Percentiles rank a stretch among this genome's conserved stretches.
Evolutionary conservation across 2,113 vertebrate species (phyloP).

Genomic region (Alectura lathami): DNA sequence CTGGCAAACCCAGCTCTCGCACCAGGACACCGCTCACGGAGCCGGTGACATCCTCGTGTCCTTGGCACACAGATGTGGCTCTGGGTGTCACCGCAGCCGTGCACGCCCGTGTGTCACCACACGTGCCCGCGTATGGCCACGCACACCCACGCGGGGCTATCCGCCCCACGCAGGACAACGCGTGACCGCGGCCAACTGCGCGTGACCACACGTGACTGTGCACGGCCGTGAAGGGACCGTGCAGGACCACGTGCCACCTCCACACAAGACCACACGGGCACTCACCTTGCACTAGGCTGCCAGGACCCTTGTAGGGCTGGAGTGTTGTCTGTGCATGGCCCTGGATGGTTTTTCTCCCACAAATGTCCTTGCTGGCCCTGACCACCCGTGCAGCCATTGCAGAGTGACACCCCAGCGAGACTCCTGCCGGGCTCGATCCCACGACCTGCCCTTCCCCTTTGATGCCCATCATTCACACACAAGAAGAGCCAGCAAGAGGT

Average conservation of each 20-base stretch:
- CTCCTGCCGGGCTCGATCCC: background rate
- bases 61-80: background rate
- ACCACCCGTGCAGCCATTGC: too few relatives aligned
- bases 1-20: background rate
- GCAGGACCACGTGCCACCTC: background rate
- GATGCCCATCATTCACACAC: rapidly evolving
- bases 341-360: background rate
- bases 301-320: background rate
- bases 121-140: background rate
- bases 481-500: background rate
- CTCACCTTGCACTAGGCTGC: background rate
- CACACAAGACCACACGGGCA: background rate
- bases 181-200: background rate
- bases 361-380: background rate
- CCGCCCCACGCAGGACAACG: rapidly evolving
- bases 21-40: rapidly evolving
- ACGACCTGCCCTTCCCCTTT: background rate
- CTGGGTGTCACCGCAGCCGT: background rate
- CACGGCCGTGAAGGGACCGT: too few relatives aligned
- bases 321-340: background rate
- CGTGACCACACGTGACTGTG: background rate
- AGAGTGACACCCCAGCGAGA: background rate
- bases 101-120: background rate
- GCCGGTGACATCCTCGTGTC: background rate
- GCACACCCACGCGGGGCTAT: background rate